A percentile compares a stretch with the other conserved stretches of the same genome.
Evolutionary conservation across 2,113 vertebrate genomes (phyloP).

Genomic region (Nematolebias whitei): DNA sequence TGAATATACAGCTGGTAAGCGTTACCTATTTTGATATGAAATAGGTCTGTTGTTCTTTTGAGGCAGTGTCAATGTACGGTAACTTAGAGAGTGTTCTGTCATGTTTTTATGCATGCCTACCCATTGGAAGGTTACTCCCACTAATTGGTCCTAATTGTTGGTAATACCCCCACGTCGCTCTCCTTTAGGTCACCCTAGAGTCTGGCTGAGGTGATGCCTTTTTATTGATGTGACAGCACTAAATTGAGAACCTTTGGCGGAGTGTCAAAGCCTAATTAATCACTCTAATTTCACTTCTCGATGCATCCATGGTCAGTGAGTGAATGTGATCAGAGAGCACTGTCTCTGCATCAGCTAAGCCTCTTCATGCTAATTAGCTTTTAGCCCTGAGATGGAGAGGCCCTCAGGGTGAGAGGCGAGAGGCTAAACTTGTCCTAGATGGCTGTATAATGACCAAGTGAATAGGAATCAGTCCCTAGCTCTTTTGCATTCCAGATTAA

Average conservation of each 20-base stretch:
- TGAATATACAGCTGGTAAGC: too few relatives aligned
- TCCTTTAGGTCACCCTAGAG: slow-evolving; percentile 70
- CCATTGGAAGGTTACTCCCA: slow-evolving; percentile 54
- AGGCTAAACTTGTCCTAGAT: slow-evolving; percentile 74
- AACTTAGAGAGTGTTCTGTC: slow-evolving; percentile 32
- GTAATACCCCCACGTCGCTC: slow-evolving; percentile 73
- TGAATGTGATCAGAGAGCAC: slow-evolving; percentile 72
- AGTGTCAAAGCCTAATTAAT: slow-evolving; percentile 82
- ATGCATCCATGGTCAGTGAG: slow-evolving; percentile 67
- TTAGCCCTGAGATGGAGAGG: slow-evolving; percentile 74
- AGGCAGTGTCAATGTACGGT: slow-evolving; percentile 1
- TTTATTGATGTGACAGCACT: slow-evolving; percentile 83
- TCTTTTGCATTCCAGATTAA: slow-evolving; percentile 74
- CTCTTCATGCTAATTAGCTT: slow-evolving; percentile 78
- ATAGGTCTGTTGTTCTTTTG: neutral
- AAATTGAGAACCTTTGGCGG: slow-evolving; percentile 84
- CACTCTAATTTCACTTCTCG: slow-evolving; percentile 79
- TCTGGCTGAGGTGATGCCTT: slow-evolving; percentile 68
- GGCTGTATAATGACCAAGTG: slow-evolving; percentile 72
- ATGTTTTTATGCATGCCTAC: slow-evolving; percentile 65
- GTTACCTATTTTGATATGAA: neutral
- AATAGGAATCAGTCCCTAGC: slow-evolving; percentile 41
- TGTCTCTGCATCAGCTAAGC: slow-evolving; percentile 56
- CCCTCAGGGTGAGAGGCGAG: slow-evolving; percentile 69
- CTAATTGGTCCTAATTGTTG: slow-evolving; percentile 84